Conservation (phyloP, 1,140 invertebrate species). For the Bicyclus anynana region DNA sequence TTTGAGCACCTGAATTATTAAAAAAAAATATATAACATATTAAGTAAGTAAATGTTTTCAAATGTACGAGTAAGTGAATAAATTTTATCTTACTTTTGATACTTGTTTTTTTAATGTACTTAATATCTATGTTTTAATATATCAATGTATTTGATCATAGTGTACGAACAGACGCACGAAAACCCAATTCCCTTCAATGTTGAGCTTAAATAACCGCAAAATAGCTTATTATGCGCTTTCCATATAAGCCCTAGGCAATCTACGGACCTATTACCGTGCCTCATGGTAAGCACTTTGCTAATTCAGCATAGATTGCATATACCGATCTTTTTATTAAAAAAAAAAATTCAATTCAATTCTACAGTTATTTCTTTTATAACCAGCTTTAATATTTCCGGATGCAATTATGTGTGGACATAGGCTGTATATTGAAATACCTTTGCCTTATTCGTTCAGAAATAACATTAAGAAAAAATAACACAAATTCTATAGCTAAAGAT, state of each 20-base stretch:
- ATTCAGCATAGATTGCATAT: conserved; percentile 42
- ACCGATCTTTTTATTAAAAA: background rate
- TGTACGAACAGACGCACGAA: conserved; percentile 59
- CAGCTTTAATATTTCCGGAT: background rate
- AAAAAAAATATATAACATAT: too few relatives aligned
- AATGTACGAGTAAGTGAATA: too few relatives aligned
- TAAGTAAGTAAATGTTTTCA: too few relatives aligned
- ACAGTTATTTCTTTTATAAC: background rate
- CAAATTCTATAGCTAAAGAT: too few relatives aligned
- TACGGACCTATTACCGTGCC: conserved; percentile 55
- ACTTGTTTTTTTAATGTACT: too few relatives aligned
- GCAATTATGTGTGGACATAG: too few relatives aligned
- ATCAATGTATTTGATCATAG: conserved; percentile 36
- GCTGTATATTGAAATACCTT: conserved; percentile 37
- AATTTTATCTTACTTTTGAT: too few relatives aligned
- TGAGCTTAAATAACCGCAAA: conserved; percentile 74
- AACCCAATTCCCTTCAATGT: conserved; percentile 66
- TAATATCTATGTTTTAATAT: background rate
- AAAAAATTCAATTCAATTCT: conserved; percentile 2
- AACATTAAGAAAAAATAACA: background rate
- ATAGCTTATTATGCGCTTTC: conserved; percentile 72
- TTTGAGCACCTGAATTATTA: too few relatives aligned
- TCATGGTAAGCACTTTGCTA: conserved; percentile 56
- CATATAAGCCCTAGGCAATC: conserved; percentile 70
- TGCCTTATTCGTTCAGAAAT: background rate